These are phyloP conservation scores for Drosophila lini DNA, from an alignment of 1,140 invertebrate species.

Conservation along the genomic window DNA sequence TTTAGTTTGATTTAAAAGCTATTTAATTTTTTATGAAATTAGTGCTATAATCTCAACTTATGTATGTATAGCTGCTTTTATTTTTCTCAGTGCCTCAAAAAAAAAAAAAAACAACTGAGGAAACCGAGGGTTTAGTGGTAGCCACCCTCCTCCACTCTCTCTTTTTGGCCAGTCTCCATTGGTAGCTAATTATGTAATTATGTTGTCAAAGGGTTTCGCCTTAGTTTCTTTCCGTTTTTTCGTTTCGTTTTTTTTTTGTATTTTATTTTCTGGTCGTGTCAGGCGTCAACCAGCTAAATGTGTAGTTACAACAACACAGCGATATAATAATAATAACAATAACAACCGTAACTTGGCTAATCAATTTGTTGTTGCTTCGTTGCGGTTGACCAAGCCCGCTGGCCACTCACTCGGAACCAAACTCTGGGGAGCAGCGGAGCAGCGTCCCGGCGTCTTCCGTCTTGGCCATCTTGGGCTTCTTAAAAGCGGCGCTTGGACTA, in stretches of 20 bases:
- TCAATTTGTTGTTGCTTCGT: constrained; percentile 66
- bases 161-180: constrained; percentile 29
- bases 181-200: constrained; percentile 81
- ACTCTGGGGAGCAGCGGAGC: background rate
- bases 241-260: background rate
- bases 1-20: too few species aligned
- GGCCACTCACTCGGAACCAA: constrained; percentile 64
- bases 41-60: too few species aligned
- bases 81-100: constrained; percentile 4
- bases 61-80: background rate
- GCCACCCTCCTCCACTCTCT: constrained; percentile 7
- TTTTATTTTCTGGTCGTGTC: constrained; percentile 21
- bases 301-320: background rate
- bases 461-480: constrained; percentile 16
- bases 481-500: constrained; percentile 12
- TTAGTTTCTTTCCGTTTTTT: constrained; percentile 16
- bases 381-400: constrained; percentile 76
- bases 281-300: constrained; percentile 69
- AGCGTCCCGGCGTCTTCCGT: background rate
- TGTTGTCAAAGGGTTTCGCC: constrained; percentile 63
- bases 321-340: constrained; percentile 32
- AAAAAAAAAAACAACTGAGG: background rate
- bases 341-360: constrained; percentile 49
- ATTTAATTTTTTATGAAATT: too few species aligned
- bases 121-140: background rate